A percentile compares a stretch with the other conserved stretches of the same genome.
These are phyloP conservation scores for Chiroxiphia lanceolata DNA, from an alignment of 2,797 vertebrate species.

Conservation along the genomic window DNA sequence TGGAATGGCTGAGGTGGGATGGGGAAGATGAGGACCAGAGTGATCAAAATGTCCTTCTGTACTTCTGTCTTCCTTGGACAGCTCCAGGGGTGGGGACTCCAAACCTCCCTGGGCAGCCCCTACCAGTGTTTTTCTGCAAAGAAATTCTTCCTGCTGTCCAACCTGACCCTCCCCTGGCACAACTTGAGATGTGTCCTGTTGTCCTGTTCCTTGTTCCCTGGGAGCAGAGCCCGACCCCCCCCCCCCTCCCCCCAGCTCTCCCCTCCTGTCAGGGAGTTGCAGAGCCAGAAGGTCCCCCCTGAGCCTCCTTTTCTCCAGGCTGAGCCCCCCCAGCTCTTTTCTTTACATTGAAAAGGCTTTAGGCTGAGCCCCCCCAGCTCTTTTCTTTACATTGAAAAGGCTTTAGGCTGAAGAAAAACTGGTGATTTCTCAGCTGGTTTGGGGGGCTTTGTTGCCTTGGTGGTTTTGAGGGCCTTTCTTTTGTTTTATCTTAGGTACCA, in stretches of 20 bases:
- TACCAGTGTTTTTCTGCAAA: rapidly evolving
- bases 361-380: neutral
- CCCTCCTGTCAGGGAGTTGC: neutral
- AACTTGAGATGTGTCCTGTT: neutral
- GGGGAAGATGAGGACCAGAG: too few species aligned
- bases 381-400: neutral
- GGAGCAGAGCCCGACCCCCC: neutral
- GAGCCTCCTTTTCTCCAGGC: neutral
- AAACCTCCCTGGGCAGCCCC: neutral
- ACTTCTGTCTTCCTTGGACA: neutral
- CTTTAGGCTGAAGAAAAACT: neutral
- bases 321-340: neutral
- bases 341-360: neutral
- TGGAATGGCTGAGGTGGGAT: too few species aligned
- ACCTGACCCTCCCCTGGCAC: neutral
- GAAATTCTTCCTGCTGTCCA: neutral
- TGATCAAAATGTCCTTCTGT: too few species aligned
- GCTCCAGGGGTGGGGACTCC: neutral
- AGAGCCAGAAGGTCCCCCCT: neutral
- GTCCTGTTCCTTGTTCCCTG: neutral
- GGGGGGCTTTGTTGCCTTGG: neutral
- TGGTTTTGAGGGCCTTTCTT: neutral
- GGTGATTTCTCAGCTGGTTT: neutral
- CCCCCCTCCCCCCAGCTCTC: too few species aligned
- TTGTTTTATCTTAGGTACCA: neutral